Base-by-base conservation (phyloP, 2,113 vertebrate genomes). In the Neodon shergylaensis region DNA sequence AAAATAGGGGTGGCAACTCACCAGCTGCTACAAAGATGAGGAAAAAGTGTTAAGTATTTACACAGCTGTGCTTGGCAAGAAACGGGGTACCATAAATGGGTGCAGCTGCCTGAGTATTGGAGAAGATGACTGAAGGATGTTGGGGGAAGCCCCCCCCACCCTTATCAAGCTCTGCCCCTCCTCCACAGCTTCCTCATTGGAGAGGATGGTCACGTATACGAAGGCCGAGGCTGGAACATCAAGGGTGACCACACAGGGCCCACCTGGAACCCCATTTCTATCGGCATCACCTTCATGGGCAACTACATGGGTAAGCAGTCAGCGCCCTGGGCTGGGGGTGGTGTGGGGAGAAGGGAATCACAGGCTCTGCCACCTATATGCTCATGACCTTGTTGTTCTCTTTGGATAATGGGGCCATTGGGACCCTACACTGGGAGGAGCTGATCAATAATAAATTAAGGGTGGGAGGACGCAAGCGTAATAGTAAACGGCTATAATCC, bases 231-330 rank as follows among this genome's bases (percentile, higher is more conserved):
- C 81, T 95, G 97, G 96, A 33, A 79, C 39, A 54, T 1, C 82
- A 31, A 39, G 39, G 97, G 97, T 0, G 94, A 39, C 52, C 96
- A 96, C 92, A 2, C 96, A 3, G 93, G 70, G 3, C 0, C 1
- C 28, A 6, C 0, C 11, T 97, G 96, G 98, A 97, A 96, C 88
- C 9, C 31, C 91, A 94, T 22, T 3, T 83, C 97, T 52, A 94
- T 97, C 0, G 92, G 94, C 68, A 97, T 97, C 85, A 33, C 70
- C 83, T 98, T 98, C 94, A 97, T 97, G 94, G 97, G 97, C 33
- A 96, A 97, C 92, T 97, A 95, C 42, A 96, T 94, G 95, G 4
- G 96, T 97, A 39, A 95, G 97, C 88, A 22, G 88, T 21, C 39
- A 6, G 19, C 0, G 22, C n/a, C 31, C 58, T 7, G n/a, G 68